Base-by-base conservation (phyloP, 92 coral and sea anemone species). In the Porites lobata region DNA sequence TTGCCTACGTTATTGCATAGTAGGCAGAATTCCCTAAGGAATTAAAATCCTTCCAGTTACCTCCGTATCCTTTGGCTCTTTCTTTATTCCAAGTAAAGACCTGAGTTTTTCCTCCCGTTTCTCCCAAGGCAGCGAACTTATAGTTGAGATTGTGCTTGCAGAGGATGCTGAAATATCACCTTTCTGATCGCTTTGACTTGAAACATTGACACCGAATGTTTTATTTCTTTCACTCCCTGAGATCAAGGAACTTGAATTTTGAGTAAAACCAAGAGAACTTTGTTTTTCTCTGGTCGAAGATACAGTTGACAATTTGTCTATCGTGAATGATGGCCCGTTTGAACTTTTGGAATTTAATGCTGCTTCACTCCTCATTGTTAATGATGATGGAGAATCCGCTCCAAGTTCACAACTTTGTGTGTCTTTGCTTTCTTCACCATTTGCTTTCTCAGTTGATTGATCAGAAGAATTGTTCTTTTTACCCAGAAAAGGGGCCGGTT, bases 31-130 rank as follows among this genome's bases (percentile, higher is more conserved):
- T 38, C 47, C 47, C 47, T 38, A 38, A 38, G 47, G 47, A 38
- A 38, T 3, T 3, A 38, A 38, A 38, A 38, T 56, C 13, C 61
- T 56, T 56, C 3, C 15, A 56, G 62, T 84, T 91, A 88, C 95
- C 85, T 65, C 69, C 1, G 68, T n/a, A 59, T 89, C 91, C 24
- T 73, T 47, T 1, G 73, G 80, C 61, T 93, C 93, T 47, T 78
- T 86, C 79, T 93, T 90, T 43, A 93, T 87, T 38, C 93, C 93
- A 70, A 90, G 91, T 50, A 84, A 91, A 21, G 65, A 22, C 24
- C 83, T 84, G 15, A 90, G 82, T 62, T 79, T 17, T 7, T 87
- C 93, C 65, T 90, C 93, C 65, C 86, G 70, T 58, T 86, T 18
- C 24, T 63, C 75, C 84, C 68, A 69, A 50, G 73, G 78, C 20